phyloP scores from a whole-genome alignment of 2,797 vertebrate species.

The Poeciliopsis paucimaculata region DNA sequence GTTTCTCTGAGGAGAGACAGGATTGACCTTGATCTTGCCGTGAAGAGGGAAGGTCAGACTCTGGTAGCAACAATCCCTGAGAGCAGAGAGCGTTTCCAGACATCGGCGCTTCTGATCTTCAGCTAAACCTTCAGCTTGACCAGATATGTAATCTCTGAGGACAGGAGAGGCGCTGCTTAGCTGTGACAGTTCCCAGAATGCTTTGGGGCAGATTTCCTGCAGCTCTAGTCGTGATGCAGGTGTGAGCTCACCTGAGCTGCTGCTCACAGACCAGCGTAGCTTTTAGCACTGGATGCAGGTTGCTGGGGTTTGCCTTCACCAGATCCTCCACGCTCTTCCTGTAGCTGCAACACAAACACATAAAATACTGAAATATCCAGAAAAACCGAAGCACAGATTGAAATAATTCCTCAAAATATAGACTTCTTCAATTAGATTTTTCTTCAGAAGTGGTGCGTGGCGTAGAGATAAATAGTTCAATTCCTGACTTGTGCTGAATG shows the following conservation, averaged over 20 bases:
- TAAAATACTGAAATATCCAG: neutral
- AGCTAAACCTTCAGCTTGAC: constrained; percentile 42
- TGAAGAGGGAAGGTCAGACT: constrained; percentile 79
- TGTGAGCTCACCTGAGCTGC: constrained; percentile 83
- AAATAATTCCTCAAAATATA: neutral
- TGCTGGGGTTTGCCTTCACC: constrained; percentile 73
- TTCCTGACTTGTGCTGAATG: neutral
- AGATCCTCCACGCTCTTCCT: constrained; percentile 80
- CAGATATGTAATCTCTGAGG: constrained; percentile 76
- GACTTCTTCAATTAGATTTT: neutral
- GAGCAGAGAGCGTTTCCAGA: constrained; percentile 64
- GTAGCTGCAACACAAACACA: constrained; percentile 79
- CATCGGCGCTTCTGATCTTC: constrained; percentile 39
- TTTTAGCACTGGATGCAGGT: constrained; percentile 78
- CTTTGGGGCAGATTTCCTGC: neutral
- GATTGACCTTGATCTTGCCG: constrained; percentile 74
- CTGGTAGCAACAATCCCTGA: constrained; percentile 76
- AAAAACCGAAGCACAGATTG: neutral
- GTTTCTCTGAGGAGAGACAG: neutral
- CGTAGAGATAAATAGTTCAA: neutral
- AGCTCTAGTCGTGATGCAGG: neutral
- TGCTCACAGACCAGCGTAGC: constrained; percentile 86
- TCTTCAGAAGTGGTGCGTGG: neutral
- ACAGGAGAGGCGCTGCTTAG: neutral
- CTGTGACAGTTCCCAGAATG: constrained; percentile 19